Evolutionary conservation across 2,888 invertebrate genomes (phyloP), one percentile per base, ranked within the genome.

Genomic region (Epiblema foenella): DNA sequence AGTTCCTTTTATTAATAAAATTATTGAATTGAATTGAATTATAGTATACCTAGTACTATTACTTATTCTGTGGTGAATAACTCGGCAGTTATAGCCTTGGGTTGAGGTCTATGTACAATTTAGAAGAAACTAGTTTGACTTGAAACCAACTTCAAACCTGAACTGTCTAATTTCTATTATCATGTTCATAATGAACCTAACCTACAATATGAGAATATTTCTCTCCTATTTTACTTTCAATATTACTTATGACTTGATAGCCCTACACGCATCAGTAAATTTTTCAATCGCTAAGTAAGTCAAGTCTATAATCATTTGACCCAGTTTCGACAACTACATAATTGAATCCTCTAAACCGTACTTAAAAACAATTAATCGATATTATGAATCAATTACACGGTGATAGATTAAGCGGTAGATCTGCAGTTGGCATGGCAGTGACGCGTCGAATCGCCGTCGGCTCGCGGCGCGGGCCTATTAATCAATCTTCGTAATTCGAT

Each of bases 401-500:
- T 39, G 15, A 20, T 54, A 39, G 64, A 54, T 64, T 39, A 39
- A 52, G 33, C 49, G 51, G 39, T 64, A n/a, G 37, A 54, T 37
- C 39, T 39, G n/a, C 64, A 33, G 62, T 33, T 0, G 20, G 37
- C 63, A 11, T 15, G 51, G 51, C 52, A 7, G 56, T 4, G 37
- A 18, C 51, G 54, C 11, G 18, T 20, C 64, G 11, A 42, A 62
- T 62, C 33, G 37, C 59, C 39, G 9, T 20, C 56, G 59, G 3
- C 24, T 24, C 46, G 10, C 29, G n/a, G 20, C 46, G n/a, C 15
- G 56, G 15, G 12, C 37, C 12, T 52, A 70, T 59, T 33, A 59
- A 65, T 59, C 52, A 54, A 52, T 54, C 58, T 37, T 17, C 12
- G 51, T 59, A 58, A 70, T 65, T 70, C 52, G 42, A 70, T 70